phyloP scores from a whole-genome alignment of 2,113 vertebrate genomes.

The Danionella cerebrum region DNA sequence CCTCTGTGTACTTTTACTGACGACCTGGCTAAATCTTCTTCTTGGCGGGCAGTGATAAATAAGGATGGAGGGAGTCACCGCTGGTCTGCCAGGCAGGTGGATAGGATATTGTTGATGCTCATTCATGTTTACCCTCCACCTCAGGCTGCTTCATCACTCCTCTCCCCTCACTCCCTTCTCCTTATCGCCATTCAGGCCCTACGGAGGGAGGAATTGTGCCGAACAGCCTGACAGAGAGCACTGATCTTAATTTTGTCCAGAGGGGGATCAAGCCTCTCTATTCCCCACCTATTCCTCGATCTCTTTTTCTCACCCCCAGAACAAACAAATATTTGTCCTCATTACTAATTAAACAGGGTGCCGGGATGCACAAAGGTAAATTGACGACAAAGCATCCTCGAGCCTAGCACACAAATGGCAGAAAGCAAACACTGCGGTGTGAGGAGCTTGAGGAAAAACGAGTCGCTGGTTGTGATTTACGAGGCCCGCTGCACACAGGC shows the following conservation, averaged over 20 bases:
- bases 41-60: slow-evolving; percentile 43
- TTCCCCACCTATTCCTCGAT: slow-evolving; percentile 8
- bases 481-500: slow-evolving; percentile 68
- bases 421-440: slow-evolving; percentile 10
- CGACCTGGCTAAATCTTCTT: slow-evolving; percentile 41
- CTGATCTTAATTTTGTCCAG: slow-evolving; percentile 58
- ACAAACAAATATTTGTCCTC: slow-evolving; percentile 87
- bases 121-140: slow-evolving; percentile 41
- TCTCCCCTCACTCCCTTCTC: slow-evolving; percentile 23
- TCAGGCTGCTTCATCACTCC: slow-evolving; percentile 27
- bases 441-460: slow-evolving; percentile 17
- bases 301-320: slow-evolving; percentile 46
- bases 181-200: background rate
- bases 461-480: slow-evolving; percentile 75
- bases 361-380: slow-evolving; percentile 57
- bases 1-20: slow-evolving; percentile 40
- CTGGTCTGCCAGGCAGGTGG: slow-evolving; percentile 1
- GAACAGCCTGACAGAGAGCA: slow-evolving; percentile 50
- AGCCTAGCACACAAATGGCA: slow-evolving; percentile 32
- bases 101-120: slow-evolving; percentile 43
- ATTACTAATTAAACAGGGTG: slow-evolving; percentile 89
- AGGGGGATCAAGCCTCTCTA: slow-evolving; percentile 41
- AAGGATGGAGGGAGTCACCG: slow-evolving; percentile 31
- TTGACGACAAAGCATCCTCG: slow-evolving; percentile 63
- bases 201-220: slow-evolving; percentile 37